Percentiles rank a stretch among this genome's conserved stretches.
Evolutionary conservation across 1,140 invertebrate species (phyloP).

Genomic region (Diploscapter pachys): DNA sequence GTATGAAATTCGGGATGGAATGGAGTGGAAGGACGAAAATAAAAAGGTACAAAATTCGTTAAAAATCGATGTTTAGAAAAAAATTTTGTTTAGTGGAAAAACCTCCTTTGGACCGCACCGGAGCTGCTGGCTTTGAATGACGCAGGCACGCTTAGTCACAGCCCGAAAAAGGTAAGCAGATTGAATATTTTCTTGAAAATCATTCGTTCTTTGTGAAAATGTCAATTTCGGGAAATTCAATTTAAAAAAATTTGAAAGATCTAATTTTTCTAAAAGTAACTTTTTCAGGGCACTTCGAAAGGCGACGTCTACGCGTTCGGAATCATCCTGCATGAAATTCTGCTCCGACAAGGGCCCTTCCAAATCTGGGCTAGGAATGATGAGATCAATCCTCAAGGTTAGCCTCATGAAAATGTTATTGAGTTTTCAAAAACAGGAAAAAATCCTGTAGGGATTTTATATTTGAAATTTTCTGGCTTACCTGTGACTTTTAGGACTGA

Average conservation of each 20-base stretch:
- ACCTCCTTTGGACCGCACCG: conserved; percentile 61
- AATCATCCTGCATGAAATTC: conserved; percentile 81
- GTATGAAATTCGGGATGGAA: conserved; percentile 62
- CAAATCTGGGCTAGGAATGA: conserved; percentile 19
- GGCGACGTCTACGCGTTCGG: conserved; percentile 92
- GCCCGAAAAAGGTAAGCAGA: not conserved
- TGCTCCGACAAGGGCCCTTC: conserved; percentile 69
- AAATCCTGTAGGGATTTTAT: too few species aligned
- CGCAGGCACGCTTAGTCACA: conserved; percentile 13
- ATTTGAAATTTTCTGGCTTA: too few species aligned
- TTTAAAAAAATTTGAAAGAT: not conserved
- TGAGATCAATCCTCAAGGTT: not conserved
- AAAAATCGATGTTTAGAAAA: too few species aligned
- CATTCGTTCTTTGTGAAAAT: conserved; percentile 6
- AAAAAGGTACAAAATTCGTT: too few species aligned
- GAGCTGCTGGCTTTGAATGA: conserved; percentile 60
- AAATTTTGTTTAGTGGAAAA: conserved; percentile 42
- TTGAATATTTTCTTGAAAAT: too few species aligned
- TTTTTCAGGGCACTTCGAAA: conserved; percentile 60
- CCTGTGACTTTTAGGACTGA: too few species aligned
- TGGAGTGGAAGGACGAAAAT: conserved; percentile 15
- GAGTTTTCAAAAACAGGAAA: too few species aligned
- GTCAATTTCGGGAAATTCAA: conserved; percentile 36
- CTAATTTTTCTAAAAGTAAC: not conserved
- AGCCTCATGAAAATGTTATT: too few species aligned